Evolutionary conservation across 2,888 invertebrate genomes (phyloP).

Genomic region (Loripinus fragilis): DNA sequence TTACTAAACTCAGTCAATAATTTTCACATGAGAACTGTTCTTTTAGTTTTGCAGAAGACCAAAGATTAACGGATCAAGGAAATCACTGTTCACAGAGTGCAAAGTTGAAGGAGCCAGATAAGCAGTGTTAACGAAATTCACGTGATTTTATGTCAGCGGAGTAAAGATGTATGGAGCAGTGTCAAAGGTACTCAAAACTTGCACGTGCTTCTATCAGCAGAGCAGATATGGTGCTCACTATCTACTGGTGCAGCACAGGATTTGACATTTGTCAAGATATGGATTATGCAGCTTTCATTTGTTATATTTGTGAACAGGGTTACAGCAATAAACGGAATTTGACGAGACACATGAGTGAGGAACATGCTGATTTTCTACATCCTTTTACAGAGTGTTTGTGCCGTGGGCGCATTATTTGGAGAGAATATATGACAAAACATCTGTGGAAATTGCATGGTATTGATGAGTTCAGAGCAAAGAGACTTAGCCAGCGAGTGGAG

Average conservation of each 20-base stretch:
- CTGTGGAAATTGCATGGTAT: background rate
- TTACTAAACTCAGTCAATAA: background rate
- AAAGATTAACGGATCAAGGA: background rate
- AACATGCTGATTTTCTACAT: background rate
- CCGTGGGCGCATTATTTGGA: background rate
- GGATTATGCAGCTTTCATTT: background rate
- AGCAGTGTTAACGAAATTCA: too few species aligned
- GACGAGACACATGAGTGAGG: too few species aligned
- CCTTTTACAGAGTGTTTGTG: background rate
- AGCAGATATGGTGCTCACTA: background rate
- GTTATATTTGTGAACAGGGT: background rate
- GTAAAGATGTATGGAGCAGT: background rate
- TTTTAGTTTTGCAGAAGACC: background rate
- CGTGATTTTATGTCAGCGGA: background rate
- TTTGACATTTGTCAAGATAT: background rate
- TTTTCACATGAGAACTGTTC: background rate
- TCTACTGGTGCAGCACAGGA: background rate
- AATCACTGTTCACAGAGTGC: background rate
- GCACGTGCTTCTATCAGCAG: slow-evolving; percentile 3
- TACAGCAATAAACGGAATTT: slow-evolving; percentile 5
- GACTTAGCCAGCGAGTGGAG: background rate
- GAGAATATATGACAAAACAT: background rate
- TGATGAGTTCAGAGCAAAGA: background rate
- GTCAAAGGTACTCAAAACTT: background rate
- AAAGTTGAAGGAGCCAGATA: too few species aligned